phyloP scores from a whole-genome alignment of 2,888 invertebrate species.

The Bellardia bayeri region DNA sequence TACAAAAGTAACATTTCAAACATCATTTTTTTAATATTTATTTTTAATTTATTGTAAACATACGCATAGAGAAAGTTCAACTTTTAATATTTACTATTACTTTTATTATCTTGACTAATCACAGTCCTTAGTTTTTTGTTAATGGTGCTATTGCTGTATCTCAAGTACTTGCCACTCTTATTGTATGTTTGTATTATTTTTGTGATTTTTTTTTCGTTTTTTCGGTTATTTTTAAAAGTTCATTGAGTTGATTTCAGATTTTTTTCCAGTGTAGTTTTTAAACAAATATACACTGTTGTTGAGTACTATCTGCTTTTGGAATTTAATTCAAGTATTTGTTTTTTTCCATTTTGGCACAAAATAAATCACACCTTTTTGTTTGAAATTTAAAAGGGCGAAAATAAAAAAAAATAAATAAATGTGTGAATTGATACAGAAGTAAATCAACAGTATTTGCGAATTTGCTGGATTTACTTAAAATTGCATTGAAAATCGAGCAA shows the following conservation, averaged over 20 bases:
- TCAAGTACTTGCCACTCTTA: slow-evolving; percentile 23
- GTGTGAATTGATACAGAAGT: not conserved
- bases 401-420: not conserved
- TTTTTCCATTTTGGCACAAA: not conserved
- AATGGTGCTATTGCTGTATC: not conserved
- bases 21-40: too few relatives aligned
- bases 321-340: not conserved
- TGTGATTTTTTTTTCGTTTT: not conserved
- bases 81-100: too few relatives aligned
- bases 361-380: slow-evolving; percentile 25
- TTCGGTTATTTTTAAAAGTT: slow-evolving; percentile 35
- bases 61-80: too few relatives aligned
- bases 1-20: too few relatives aligned
- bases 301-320: slow-evolving; percentile 25
- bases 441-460: not conserved
- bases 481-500: not conserved
- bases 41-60: too few relatives aligned
- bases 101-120: not conserved
- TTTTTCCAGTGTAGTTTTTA: not conserved
- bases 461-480: not conserved
- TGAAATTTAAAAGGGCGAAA: not conserved
- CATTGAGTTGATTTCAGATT: slow-evolving; percentile 30
- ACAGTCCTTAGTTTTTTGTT: not conserved
- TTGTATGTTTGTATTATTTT: not conserved
- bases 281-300: not conserved